Percentiles rank a stretch among this genome's conserved stretches.
These are phyloP conservation scores for Drosophila varians DNA, from an alignment of 1,140 invertebrate genomes.

Conservation along the genomic window DNA sequence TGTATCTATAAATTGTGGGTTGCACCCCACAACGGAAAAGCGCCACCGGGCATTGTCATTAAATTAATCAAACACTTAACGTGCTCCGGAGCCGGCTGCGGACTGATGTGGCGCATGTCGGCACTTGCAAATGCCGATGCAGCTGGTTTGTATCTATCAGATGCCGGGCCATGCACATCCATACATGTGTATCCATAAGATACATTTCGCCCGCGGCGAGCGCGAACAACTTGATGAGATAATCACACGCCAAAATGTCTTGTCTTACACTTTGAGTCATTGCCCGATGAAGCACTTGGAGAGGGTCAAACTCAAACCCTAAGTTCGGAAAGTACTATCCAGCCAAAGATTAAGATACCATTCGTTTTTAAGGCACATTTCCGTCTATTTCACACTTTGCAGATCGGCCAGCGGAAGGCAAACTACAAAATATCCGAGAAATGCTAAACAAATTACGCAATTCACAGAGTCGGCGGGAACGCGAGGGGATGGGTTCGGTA, in stretches of 20 bases:
- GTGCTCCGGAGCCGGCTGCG: slow-evolving; percentile 39
- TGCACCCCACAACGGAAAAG: slow-evolving; percentile 36
- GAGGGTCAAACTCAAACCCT: slow-evolving; percentile 1
- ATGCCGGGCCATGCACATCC: slow-evolving; percentile 32
- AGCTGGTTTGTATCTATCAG: slow-evolving; percentile 41
- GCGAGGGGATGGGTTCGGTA: neutral
- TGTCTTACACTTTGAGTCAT: slow-evolving; percentile 55
- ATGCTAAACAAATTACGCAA: slow-evolving; percentile 63
- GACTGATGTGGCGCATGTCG: slow-evolving; percentile 59
- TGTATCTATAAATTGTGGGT: slow-evolving; percentile 17
- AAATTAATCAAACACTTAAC: slow-evolving; percentile 77
- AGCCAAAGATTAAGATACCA: slow-evolving; percentile 10
- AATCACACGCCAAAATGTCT: slow-evolving; percentile 65
- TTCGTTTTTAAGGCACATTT: slow-evolving; percentile 39
- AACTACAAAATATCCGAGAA: slow-evolving; percentile 20
- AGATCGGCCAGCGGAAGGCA: slow-evolving; percentile 8
- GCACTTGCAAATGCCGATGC: slow-evolving; percentile 69
- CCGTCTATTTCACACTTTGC: slow-evolving; percentile 39
- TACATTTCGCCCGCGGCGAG: slow-evolving; percentile 44
- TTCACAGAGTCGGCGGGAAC: slow-evolving; percentile 20
- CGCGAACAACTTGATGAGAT: slow-evolving; percentile 57
- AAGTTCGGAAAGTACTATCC: slow-evolving; percentile 10
- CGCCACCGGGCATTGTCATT: slow-evolving; percentile 72
- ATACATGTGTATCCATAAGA: slow-evolving; percentile 11
- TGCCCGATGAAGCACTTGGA: slow-evolving; percentile 15